Percentiles rank a stretch among this genome's conserved stretches.
These are phyloP conservation scores for Epizoanthus illoricatus DNA, from an alignment of 92 coral and sea anemone species.

Conservation along the genomic window DNA sequence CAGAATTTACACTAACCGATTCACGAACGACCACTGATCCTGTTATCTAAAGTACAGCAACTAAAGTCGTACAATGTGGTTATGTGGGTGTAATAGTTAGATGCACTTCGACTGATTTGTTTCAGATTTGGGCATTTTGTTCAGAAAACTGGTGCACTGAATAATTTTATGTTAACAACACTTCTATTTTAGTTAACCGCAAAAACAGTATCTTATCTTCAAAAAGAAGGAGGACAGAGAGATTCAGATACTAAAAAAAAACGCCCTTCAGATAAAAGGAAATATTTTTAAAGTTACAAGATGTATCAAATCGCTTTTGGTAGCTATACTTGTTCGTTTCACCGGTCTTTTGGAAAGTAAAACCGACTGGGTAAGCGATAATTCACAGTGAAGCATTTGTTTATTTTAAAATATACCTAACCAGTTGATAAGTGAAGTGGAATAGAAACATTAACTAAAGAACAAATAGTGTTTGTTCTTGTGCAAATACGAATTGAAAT, in stretches of 20 bases:
- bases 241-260: conserved; percentile 1
- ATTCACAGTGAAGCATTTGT: not conserved
- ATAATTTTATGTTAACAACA: not conserved
- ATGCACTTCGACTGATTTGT: not conserved
- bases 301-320: not conserved
- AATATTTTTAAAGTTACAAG: not conserved
- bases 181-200: conserved; percentile 30
- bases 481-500: not conserved
- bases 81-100: too few relatives aligned
- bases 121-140: not conserved
- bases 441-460: not conserved
- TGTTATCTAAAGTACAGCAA: not conserved
- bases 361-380: not conserved
- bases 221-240: conserved; percentile 19
- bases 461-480: not conserved
- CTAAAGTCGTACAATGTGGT: not conserved
- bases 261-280: conserved; percentile 6
- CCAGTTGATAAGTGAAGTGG: not conserved
- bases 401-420: not conserved
- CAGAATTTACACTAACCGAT: conserved; percentile 1
- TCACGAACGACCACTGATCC: not conserved
- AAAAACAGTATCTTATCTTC: conserved; percentile 24
- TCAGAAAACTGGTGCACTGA: not conserved
- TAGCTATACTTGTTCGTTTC: not conserved
- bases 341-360: not conserved